Conservation (phyloP, 37 sponge, comb jelly and placozoan genomes). For the Aplysina aerophoba region DNA sequence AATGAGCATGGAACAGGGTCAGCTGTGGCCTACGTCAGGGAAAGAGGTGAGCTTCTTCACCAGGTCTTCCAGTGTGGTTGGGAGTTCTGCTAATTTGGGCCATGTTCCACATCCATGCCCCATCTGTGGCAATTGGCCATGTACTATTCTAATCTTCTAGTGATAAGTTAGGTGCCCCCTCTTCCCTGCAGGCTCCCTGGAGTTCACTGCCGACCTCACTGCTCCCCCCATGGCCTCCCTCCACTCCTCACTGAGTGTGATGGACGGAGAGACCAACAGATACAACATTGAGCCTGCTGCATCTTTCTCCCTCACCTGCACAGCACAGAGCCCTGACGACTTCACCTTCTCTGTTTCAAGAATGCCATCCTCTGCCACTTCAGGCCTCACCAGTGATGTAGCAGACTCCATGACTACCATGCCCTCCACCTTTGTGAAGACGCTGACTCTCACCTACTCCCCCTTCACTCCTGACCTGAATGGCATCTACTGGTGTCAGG, state of each 20-base stretch:
- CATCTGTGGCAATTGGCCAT: too few relatives aligned
- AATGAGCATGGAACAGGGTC: too few relatives aligned
- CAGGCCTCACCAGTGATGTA: neutral
- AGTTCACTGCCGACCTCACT: neutral
- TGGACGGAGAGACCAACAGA: neutral
- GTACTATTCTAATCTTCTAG: too few relatives aligned
- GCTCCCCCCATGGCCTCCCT: constrained; percentile 16
- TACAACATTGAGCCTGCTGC: constrained; percentile 14
- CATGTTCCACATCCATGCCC: too few relatives aligned
- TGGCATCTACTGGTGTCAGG: constrained; percentile 16
- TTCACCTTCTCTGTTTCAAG: neutral
- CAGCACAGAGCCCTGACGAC: constrained; percentile 6
- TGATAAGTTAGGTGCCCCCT: too few relatives aligned
- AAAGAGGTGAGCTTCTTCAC: too few relatives aligned
- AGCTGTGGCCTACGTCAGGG: too few relatives aligned
- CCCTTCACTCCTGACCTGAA: neutral
- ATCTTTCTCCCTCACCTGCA: constrained; percentile 13
- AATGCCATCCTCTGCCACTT: neutral
- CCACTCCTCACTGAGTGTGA: constrained; percentile 5
- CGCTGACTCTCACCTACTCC: neutral
- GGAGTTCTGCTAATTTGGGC: too few relatives aligned
- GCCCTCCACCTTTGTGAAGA: neutral
- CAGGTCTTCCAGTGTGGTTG: too few relatives aligned
- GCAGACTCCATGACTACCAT: neutral
- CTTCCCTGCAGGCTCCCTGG: neutral